phyloP scores from a whole-genome alignment of 2,797 vertebrate genomes.

The Spea hammondii region DNA sequence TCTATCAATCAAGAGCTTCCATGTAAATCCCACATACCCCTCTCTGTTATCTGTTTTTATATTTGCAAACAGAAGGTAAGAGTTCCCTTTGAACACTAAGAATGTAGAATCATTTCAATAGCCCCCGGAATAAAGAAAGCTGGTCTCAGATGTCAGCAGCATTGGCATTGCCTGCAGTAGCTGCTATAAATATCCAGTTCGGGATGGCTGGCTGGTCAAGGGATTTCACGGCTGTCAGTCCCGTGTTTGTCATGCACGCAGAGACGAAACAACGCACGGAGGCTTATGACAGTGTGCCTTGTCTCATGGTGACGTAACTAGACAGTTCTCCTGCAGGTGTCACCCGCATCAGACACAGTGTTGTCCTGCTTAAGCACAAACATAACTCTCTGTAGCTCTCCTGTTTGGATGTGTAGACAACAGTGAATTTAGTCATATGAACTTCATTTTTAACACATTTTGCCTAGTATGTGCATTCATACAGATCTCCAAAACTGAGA shows the following conservation, averaged over 20 bases:
- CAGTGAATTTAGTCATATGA: too few species aligned
- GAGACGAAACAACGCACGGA: background rate
- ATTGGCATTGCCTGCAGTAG: constrained; percentile 28
- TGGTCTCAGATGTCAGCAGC: constrained; percentile 35
- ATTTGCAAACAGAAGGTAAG: background rate
- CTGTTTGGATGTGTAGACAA: too few species aligned
- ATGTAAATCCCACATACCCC: background rate
- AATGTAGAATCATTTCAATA: constrained; percentile 9
- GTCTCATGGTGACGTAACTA: constrained; percentile 25
- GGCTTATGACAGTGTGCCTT: constrained; percentile 18
- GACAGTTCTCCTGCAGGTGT: constrained; percentile 11
- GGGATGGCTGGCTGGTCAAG: constrained; percentile 17
- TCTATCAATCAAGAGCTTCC: too few species aligned
- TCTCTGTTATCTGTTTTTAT: background rate
- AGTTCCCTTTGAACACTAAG: constrained; percentile 24
- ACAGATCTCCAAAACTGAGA: too few species aligned
- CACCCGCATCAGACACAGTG: background rate
- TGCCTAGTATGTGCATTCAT: too few species aligned
- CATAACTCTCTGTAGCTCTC: background rate
- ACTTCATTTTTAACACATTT: too few species aligned
- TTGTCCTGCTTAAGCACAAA: background rate
- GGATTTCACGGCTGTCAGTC: constrained; percentile 42
- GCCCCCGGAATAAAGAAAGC: constrained; percentile 31
- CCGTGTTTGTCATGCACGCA: constrained; percentile 23
- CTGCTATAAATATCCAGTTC: constrained; percentile 34